These are phyloP conservation scores for Monopis laevigella DNA, from an alignment of 2,888 invertebrate genomes.

Conservation along the genomic window DNA sequence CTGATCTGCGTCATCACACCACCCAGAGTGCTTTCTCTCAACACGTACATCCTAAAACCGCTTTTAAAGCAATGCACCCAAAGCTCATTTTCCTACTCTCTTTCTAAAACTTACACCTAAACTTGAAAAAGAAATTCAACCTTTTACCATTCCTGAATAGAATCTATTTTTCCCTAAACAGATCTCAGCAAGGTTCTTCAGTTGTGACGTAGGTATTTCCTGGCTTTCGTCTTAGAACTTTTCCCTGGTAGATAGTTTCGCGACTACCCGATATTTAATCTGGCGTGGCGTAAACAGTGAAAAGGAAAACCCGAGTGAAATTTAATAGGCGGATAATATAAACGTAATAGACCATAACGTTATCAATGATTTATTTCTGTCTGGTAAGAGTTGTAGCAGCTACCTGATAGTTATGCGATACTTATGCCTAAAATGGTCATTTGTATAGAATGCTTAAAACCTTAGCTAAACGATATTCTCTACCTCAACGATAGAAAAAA, in stretches of 20 bases:
- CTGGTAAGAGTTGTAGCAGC: too few relatives aligned
- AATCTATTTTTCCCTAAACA: not conserved
- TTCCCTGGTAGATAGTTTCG: slow-evolving; percentile 48
- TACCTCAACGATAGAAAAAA: too few relatives aligned
- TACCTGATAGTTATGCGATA: not conserved
- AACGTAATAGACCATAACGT: slow-evolving; percentile 2
- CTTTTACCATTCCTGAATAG: not conserved
- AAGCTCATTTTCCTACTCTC: slow-evolving; percentile 35
- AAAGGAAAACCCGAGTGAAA: slow-evolving; percentile 12
- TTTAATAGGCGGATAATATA: slow-evolving; percentile 9
- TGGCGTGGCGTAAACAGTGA: slow-evolving; percentile 13
- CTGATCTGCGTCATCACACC: slow-evolving; percentile 47
- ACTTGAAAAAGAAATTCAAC: not conserved
- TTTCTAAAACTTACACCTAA: slow-evolving; percentile 22
- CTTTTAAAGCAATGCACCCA: too few relatives aligned
- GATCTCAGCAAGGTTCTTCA: slow-evolving; percentile 18
- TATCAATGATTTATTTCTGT: too few relatives aligned
- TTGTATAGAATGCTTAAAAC: too few relatives aligned
- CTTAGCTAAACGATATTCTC: too few relatives aligned
- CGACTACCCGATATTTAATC: slow-evolving; percentile 41
- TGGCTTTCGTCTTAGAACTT: slow-evolving; percentile 44
- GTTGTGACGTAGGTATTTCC: slow-evolving; percentile 42
- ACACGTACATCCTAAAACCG: slow-evolving; percentile 28
- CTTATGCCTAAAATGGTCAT: not conserved
- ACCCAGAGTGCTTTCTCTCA: slow-evolving; percentile 63